Conservation (phyloP, 2,113 vertebrate genomes). For the Oryzias woworae region DNA sequence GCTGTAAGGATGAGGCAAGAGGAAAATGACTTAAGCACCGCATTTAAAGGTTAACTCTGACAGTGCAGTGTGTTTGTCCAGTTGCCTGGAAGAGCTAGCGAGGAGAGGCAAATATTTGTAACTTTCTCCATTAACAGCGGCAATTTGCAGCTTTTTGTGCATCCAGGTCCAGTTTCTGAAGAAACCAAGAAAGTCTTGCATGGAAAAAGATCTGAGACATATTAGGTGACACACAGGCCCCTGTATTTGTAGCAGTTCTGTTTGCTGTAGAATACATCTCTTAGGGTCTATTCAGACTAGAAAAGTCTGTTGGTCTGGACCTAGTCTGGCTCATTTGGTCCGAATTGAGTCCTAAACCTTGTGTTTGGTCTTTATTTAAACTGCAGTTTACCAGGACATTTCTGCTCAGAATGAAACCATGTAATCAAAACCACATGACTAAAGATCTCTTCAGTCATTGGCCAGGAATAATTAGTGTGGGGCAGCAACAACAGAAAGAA, state of each 20-base stretch:
- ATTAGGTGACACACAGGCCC: conserved; percentile 5
- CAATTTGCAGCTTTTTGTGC: conserved; percentile 18
- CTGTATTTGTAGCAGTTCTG: conserved; percentile 1
- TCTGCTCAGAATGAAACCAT: too few species aligned
- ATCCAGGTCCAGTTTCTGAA: conserved; percentile 11
- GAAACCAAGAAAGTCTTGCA: conserved; percentile 17
- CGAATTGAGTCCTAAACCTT: too few species aligned
- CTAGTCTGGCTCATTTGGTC: too few species aligned
- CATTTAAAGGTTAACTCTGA: conserved; percentile 61
- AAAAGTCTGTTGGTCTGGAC: too few species aligned
- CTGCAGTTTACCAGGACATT: too few species aligned
- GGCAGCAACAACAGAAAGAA: too few species aligned
- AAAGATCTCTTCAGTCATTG: too few species aligned
- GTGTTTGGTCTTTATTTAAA: too few species aligned
- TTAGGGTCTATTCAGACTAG: too few species aligned
- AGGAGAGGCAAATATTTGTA: conserved; percentile 43
- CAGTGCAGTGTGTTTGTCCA: conserved; percentile 44
- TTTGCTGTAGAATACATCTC: too few species aligned
- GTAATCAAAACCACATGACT: too few species aligned
- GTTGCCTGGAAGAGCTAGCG: conserved; percentile 39
- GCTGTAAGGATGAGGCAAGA: conserved; percentile 49
- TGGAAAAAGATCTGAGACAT: conserved; percentile 20
- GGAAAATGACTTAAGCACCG: conserved; percentile 48
- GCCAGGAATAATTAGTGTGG: too few species aligned
- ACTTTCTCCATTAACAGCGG: conserved; percentile 43